Conservation (phyloP, 2,113 vertebrate genomes). For the Cyanoderma ruficeps region DNA sequence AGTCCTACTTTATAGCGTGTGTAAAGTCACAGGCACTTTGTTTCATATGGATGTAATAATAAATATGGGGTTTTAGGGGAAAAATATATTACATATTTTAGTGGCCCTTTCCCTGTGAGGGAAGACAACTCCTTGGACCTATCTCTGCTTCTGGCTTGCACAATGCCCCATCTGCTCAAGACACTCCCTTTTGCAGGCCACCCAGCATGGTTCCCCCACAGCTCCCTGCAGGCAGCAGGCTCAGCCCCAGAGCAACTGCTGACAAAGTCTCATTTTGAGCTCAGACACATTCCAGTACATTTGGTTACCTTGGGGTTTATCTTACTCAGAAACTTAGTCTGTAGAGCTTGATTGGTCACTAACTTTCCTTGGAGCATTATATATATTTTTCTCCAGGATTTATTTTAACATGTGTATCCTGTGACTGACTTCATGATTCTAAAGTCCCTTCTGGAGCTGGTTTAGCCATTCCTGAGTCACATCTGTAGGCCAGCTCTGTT, state of each 20-base stretch:
- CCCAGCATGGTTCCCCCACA: neutral
- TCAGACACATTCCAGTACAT: neutral
- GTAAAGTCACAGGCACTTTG: constrained; percentile 14
- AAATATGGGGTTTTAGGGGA: neutral
- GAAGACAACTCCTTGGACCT: neutral
- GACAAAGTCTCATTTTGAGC: neutral
- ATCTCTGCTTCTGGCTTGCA: neutral
- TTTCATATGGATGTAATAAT: neutral
- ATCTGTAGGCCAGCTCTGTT: neutral
- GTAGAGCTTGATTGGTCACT: neutral
- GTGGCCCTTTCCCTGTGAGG: neutral
- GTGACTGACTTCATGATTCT: neutral
- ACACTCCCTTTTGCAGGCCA: neutral
- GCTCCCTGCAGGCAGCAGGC: neutral
- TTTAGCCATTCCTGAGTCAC: neutral
- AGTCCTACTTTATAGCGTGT: neutral
- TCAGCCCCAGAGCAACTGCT: neutral
- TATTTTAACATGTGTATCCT: neutral
- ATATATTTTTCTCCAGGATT: neutral
- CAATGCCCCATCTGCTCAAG: neutral
- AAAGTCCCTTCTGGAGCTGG: neutral
- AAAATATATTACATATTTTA: neutral
- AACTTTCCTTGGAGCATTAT: neutral
- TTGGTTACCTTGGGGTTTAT: neutral
- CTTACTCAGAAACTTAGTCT: neutral